Base-by-base conservation (phyloP, 2,113 vertebrate species). In the Chionodraco myersi region DNA sequence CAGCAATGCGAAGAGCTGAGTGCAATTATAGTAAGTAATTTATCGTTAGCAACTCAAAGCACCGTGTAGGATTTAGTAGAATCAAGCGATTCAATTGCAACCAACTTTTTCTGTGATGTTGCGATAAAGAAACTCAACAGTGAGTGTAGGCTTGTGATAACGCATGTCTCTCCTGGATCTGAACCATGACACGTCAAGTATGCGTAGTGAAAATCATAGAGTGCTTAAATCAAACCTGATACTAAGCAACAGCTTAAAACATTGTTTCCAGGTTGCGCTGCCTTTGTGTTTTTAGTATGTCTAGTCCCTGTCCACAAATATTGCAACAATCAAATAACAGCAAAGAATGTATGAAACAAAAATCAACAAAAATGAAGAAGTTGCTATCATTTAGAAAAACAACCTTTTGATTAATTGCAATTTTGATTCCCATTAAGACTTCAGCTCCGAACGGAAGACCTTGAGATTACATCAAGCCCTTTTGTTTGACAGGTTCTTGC, bases 381-480 rank as follows among this genome's bases (percentile, higher is more conserved):
- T 21, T 1, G 15, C n/a, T 18, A 44, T 52, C 34, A 6, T 23
- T 49, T 10, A 4, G 15, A 4, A 5, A 21, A 41, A 45, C 0
- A 10, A 11, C 6, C 6, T n/a, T 41, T 8, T 26, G 6, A 13
- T 14, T 13, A 9, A 48, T 34, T 26, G 7, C 15, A 59, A 4
- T 45, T 48, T 21, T 13, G 1, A 53, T 77, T 86, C 45, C 4
- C 14, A 3, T 11, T 26, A 4, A 30, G 5, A n/a, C 23, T 30
- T 89, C 69, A 79, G 71, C 60, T 80, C 30, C 79, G 36, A 90
- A 72, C 86, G 70, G 21, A 87, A 75, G 48, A 63, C 36, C 44
- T 77, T 71, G n/a, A 89, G 77, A 86, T 72, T 83, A 56, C 76
- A 88, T 68, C 73, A 58, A 81, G 65, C 80, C 86, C 59, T 78